Evolutionary conservation across 2,888 invertebrate genomes (phyloP), one percentile per base, ranked within the genome.

Genomic region (Heteropelma amictum): DNA sequence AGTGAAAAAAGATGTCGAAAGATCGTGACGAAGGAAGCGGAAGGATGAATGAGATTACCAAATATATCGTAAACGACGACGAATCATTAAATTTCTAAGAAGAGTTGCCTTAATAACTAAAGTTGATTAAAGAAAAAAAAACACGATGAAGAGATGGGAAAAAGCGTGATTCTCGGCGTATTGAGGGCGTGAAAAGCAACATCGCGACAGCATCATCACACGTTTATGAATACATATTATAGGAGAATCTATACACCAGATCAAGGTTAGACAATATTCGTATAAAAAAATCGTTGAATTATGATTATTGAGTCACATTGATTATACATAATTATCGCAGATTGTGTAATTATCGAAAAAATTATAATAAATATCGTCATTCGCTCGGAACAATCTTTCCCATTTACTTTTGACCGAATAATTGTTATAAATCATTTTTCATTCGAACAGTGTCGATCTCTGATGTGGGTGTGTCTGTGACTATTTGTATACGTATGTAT

Each of bases 51-150:
- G 42, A 30, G 53, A 42, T 14, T 38, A 28, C 49, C 12, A 19
- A 8, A 42, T 69, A 35, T 61, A 64, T 63, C 71, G 63, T 73
- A 40, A 58, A 64, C 58, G 56, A 70, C 53, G 74, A 76, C 54
- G 76, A 80, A 79, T 79, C 72, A 73, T 79, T 79, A 80, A 81
- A 81, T 81, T 60, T 80, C 79, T 83, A 84, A 83, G 78, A 77
- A 85, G 82, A 81, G 82, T 85, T 85, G 85, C 85, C 85, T 85
- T 85, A 85, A 84, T 82, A 84, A 80, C 83, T 81, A 81, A 79
- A 76, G 75, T 81, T 81, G 79, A 77, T 81, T 67, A 47, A n/a
- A 35, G 38, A 68, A 78, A 76, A 73, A 78, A 67, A 21, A 17
- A 33, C n/a, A n/a, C n/a, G n/a, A n/a, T n/a, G n/a, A 51, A 19